Base-by-base conservation (phyloP, 2,888 invertebrate genomes). In the Philaethria dido region DNA sequence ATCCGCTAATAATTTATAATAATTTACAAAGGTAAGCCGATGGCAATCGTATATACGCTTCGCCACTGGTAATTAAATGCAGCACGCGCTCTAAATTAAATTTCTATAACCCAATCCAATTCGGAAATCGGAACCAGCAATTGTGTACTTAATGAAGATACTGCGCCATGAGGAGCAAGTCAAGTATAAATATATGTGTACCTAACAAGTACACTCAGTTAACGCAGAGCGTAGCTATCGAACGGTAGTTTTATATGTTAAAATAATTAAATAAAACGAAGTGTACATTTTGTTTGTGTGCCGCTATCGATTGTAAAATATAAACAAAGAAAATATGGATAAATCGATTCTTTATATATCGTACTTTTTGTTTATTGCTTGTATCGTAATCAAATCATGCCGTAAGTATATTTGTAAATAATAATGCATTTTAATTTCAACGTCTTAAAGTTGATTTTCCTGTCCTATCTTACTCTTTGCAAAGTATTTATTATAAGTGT, bases 221-320 rank as follows among this genome's bases (percentile, higher is more conserved):
- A 44, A 16, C 45, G 55, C 22, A 22, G 22, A 45, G 39, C 36
- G 47, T 48, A 57, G 47, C n/a, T 16, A 22, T 33, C 11, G 64
- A 44, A 14, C 39, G 48, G 66, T 57, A 16, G 66, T 57, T 57
- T 62, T 29, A n/a, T 57, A 29, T 50, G 57, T 13, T 57, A 39
- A 36, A 54, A 47, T 20, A 11, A 39, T 39, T 47, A 29, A 57
- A 48, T n/a, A 39, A 13, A 25, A 48, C 11, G 13, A 52, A 52
- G 5, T 52, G 1, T 13, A n/a, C 13, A 33, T 50, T 29, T 29
- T 25, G 29, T 33, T 52, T 33, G 29, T 33, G 11, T 33, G 3
- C 16, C 9, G 11, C 11, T 42, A 48, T 44, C 36, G 14, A 18
- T 50, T 14, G 16, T 62, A 29, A 16, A 57, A 45, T 20, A 66